Percentiles rank a stretch among this genome's conserved stretches.
phyloP scores from a whole-genome alignment of 2,797 vertebrate genomes.

The Tachyglossus aculeatus region DNA sequence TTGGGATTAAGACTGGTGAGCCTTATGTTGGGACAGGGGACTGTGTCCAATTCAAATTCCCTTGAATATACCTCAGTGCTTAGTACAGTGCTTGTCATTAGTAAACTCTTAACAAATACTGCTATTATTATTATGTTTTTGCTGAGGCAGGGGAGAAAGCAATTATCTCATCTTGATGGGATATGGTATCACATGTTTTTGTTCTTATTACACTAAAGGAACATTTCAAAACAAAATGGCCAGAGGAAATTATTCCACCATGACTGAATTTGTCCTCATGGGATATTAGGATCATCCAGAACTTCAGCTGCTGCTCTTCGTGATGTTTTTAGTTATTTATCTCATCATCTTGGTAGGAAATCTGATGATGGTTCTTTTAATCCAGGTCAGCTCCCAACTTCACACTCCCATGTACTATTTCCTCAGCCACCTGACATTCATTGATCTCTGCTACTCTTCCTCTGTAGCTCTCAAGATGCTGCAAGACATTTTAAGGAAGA shows the following conservation, averaged over 20 bases:
- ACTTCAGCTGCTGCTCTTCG: neutral
- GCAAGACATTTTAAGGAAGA: constrained; percentile 43
- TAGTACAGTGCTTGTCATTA: too few relatives aligned
- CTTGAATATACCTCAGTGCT: too few relatives aligned
- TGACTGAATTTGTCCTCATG: constrained; percentile 8
- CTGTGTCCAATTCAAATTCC: too few relatives aligned
- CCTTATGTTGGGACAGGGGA: too few relatives aligned
- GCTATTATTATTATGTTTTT: too few relatives aligned
- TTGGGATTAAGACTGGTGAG: too few relatives aligned
- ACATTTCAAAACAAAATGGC: too few relatives aligned
- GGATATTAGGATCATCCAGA: constrained; percentile 24
- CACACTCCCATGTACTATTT: constrained; percentile 59
- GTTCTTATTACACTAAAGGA: too few relatives aligned
- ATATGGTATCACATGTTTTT: too few relatives aligned
- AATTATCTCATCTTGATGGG: too few relatives aligned
- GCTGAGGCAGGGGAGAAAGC: too few relatives aligned
- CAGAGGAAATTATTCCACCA: neutral
- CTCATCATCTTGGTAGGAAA: constrained; percentile 23
- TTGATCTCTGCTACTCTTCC: constrained; percentile 63
- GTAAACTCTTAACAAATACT: too few relatives aligned
- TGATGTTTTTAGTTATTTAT: constrained; percentile 41
- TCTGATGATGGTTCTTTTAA: constrained; percentile 47
- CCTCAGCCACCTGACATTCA: constrained; percentile 58
- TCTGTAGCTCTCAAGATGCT: constrained; percentile 64
- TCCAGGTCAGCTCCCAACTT: constrained; percentile 18